phyloP scores from a whole-genome alignment of 2,888 invertebrate genomes.

The Parnassius orleans region DNA sequence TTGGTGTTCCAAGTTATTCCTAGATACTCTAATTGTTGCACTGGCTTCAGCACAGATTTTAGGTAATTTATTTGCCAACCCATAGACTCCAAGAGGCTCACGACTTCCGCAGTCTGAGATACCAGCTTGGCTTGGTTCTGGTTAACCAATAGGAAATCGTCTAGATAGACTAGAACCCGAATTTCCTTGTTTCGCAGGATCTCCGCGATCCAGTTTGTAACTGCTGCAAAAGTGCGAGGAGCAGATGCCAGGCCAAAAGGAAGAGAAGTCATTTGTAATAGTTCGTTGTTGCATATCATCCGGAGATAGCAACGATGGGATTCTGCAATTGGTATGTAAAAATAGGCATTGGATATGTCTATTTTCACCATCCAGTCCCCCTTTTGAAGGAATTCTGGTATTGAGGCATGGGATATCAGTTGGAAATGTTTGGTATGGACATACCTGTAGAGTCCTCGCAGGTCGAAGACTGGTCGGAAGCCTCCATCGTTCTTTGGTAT shows the following conservation, averaged over 20 bases:
- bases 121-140: slow-evolving; percentile 1
- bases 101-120: no score
- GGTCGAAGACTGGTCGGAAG: no score
- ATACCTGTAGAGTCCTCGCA: no score
- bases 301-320: not conserved
- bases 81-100: no score
- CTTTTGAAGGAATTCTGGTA: not conserved
- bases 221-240: slow-evolving; percentile 32
- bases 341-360: slow-evolving; percentile 27
- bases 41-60: no score
- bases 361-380: slow-evolving; percentile 28
- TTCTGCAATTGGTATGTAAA: slow-evolving; percentile 21
- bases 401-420: no score
- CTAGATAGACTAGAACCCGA: slow-evolving; percentile 33
- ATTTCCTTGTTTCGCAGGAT: slow-evolving; percentile 27
- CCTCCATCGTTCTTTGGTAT: no score
- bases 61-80: no score
- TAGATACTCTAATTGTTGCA: no score
- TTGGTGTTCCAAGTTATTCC: no score
- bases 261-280: slow-evolving; percentile 28
- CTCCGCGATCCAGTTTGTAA: slow-evolving; percentile 37
- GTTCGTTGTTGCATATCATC: not conserved
- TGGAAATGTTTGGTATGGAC: no score
- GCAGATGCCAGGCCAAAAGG: slow-evolving; percentile 34
- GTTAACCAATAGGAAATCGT: slow-evolving; percentile 33